Base-by-base conservation (phyloP, 2,888 invertebrate species). In the Molorchus minor region DNA sequence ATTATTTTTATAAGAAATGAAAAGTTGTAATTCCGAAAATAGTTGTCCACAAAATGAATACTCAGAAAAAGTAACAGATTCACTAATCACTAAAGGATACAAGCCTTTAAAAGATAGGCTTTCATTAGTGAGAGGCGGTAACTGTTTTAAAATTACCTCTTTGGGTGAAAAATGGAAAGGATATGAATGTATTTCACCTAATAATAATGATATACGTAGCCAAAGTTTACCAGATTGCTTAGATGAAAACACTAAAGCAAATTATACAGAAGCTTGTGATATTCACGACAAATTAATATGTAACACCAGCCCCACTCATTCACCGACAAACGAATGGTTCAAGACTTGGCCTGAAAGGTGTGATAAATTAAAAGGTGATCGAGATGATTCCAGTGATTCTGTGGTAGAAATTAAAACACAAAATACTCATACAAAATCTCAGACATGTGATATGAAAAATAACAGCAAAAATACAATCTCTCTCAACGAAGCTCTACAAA, bases 401-500 rank as follows among this genome's bases (percentile, higher is more conserved):
- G 12, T 13, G 25, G 21, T 20, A 52, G 41, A 52, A 38, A 30
- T 4, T 40, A 29, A 49, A 49, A 51, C 59, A 64, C 52, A 55
- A 25, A 72, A 72, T 72, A 71, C 71, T 74, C 72, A 72, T 51
- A 43, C 30, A 41, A 52, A 40, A 5, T 30, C 15, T 40, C 16
- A 4, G 29, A 30, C 16, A 29, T 52, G 41, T 52, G 52, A 52
- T 41, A 29, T 15, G 10, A 64, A 64, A 67, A 68, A 65, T 43
- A 72, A 74, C 59, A 81, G 84, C 75, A 85, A 85, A 76, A 77
- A 77, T 57, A 78, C 75, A 64, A 82, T 86, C 77, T 84, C 85
- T 62, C 82, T 90, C 62, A 88, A 87, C 75, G 87, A 88, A 79
- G 88, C 90, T 51, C 80, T 91, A 71, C 87, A 89, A 75, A 88